Base-by-base conservation (phyloP, 2,113 vertebrate genomes). In the Gyps fulvus region DNA sequence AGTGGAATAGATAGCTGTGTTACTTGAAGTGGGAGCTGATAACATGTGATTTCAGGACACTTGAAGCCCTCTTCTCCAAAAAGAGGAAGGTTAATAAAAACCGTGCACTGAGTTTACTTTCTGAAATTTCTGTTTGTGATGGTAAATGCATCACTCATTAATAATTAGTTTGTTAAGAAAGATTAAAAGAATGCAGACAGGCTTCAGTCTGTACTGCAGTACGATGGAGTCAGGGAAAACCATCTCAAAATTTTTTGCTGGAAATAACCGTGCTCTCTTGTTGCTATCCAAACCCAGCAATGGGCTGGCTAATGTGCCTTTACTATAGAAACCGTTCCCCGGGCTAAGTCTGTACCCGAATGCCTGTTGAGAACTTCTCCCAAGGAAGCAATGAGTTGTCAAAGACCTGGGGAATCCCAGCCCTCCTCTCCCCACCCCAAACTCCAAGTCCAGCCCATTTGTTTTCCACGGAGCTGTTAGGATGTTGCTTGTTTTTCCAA, bases 11-110 rank as follows among this genome's bases (percentile, higher is more conserved):
- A 94, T 91, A 88, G 66, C 78, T 85, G 78, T 94, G 84, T 63
- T 89, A 38, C 84, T 93, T 93, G 61, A 79, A 96, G 84, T 93
- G 86, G 76, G 96, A 97, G 83, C 92, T 94, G 94, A 66, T 94
- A 92, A 94, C 3, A 18, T 93, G 92, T 94, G 85, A 81, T 93
- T 96, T 78, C 63, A 81, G 85, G 88, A 78, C 83, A 71, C 96
- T 92, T 92, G 79, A 95, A 96, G 59, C 47, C 65, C 83, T 96
- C 70, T 40, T 74, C 66, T 94, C 70, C 34, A n/a, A 65, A 92
- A 93, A 89, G 83, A 84, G 57, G 42, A 42, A 94, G 43, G 58
- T 87, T 91, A 71, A 87, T 84, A 69, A 82, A 74, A 76, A 14
- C 34, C 13, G 3, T 21, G 49, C 23, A 8, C 55, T 47, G 82